phyloP scores from a whole-genome alignment of 2,888 invertebrate species.

The Catocala fraxini region DNA sequence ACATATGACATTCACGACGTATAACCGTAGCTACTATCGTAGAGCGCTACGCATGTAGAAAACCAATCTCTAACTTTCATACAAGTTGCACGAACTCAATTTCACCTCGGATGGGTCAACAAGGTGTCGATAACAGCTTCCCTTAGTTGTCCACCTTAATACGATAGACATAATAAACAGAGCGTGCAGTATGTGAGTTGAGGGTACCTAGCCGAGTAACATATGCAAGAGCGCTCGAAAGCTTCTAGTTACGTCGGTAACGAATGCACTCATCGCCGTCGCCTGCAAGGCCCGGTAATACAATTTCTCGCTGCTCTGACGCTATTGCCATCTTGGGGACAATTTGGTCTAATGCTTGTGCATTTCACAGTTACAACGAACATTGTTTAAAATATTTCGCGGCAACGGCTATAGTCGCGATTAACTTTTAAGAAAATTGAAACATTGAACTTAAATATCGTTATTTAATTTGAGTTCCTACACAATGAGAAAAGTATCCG shows the following conservation, averaged over 20 bases:
- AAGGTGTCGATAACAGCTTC: slow-evolving; percentile 43
- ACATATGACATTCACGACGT: slow-evolving; percentile 27
- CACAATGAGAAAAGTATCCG: slow-evolving; percentile 12
- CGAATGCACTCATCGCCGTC: slow-evolving; percentile 80
- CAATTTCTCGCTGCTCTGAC: slow-evolving; percentile 77
- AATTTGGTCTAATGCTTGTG: slow-evolving; percentile 78
- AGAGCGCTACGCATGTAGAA: slow-evolving; percentile 44
- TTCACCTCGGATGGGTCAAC: slow-evolving; percentile 39
- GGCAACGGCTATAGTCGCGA: slow-evolving; percentile 47
- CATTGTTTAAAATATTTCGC: slow-evolving; percentile 70
- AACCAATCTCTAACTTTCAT: slow-evolving; percentile 42
- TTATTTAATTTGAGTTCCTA: slow-evolving; percentile 20
- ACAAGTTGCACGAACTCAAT: slow-evolving; percentile 37
- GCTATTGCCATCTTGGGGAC: slow-evolving; percentile 82
- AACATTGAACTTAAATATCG: slow-evolving; percentile 30
- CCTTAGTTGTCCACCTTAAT: slow-evolving; percentile 30
- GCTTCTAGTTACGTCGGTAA: slow-evolving; percentile 69
- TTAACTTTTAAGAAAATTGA: slow-evolving; percentile 47
- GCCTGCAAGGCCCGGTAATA: slow-evolving; percentile 75
- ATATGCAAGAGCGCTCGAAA: slow-evolving; percentile 66
- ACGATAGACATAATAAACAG: slow-evolving; percentile 20
- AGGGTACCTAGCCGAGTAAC: slow-evolving; percentile 51
- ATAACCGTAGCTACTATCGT: slow-evolving; percentile 33
- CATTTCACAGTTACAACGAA: slow-evolving; percentile 62
- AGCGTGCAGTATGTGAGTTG: slow-evolving; percentile 25